Conservation (phyloP, 2,797 vertebrate genomes). For the Smutsia temminckii region DNA sequence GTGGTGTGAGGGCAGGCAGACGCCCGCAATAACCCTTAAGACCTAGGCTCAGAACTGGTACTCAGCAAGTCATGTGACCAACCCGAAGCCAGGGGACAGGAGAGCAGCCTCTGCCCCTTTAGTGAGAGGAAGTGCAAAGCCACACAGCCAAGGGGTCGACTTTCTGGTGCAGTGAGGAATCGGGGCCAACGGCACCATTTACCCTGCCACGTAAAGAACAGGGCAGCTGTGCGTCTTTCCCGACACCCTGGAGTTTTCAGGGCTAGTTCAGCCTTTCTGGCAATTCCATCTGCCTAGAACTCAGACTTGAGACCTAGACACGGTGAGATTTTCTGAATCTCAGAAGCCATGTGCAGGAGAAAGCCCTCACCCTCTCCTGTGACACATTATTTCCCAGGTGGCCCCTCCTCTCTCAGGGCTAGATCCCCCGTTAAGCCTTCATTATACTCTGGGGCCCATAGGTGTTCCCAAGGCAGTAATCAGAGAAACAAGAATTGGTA, state of each 20-base stretch:
- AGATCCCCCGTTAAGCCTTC: background rate
- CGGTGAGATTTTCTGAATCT: background rate
- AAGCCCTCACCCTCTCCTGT: background rate
- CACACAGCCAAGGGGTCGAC: background rate
- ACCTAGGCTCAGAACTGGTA: background rate
- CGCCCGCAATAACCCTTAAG: background rate
- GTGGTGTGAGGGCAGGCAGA: background rate
- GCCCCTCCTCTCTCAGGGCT: background rate
- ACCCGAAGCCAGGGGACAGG: background rate
- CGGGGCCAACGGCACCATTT: background rate
- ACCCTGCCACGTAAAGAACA: fast-evolving
- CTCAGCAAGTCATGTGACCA: background rate
- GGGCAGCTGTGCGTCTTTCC: background rate
- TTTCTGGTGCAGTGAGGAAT: background rate
- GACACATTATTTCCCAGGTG: background rate
- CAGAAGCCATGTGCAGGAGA: background rate
- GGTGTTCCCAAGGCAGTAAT: background rate
- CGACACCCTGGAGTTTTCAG: background rate
- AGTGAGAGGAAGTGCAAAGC: background rate
- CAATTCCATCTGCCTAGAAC: background rate
- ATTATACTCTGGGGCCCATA: background rate
- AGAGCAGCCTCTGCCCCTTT: background rate
- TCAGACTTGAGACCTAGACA: background rate
- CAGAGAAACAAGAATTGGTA: background rate
- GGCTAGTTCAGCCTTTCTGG: background rate